These are phyloP conservation scores for Erethizon dorsatum DNA, from an alignment of 2,797 vertebrate genomes.

Conservation along the genomic window DNA sequence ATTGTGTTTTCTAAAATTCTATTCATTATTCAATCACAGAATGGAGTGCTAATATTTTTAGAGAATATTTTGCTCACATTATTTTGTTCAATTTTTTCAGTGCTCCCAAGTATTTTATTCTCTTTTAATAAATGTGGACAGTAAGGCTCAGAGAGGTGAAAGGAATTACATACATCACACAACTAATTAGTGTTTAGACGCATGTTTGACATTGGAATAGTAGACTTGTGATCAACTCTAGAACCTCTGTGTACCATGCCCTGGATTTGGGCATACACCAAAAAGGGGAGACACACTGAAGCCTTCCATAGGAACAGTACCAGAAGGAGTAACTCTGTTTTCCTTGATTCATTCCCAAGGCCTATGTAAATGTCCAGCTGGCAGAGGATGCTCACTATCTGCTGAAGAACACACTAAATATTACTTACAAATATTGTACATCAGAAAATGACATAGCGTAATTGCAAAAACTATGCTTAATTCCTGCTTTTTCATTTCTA, in stretches of 20 bases:
- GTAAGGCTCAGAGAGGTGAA: background rate
- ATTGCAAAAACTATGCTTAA: background rate
- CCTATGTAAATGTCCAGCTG: background rate
- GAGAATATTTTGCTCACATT: background rate
- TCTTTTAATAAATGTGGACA: background rate
- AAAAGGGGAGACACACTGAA: rapidly evolving
- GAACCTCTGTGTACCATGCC: background rate
- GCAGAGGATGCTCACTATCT: background rate
- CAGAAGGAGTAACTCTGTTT: background rate
- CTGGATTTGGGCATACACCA: background rate
- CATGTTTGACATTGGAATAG: background rate
- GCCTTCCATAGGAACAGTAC: background rate
- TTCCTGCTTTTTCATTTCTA: background rate
- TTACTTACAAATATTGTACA: background rate
- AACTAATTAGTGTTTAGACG: background rate
- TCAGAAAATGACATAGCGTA: background rate
- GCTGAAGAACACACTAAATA: background rate
- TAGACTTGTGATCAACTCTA: background rate
- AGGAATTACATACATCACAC: background rate
- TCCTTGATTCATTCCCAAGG: background rate
- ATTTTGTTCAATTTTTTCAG: background rate
- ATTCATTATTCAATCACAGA: background rate
- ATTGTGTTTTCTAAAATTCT: background rate
- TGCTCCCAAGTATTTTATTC: background rate
- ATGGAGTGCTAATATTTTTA: background rate